Conservation (phyloP, 2,797 vertebrate genomes). For the Sebastolobus alascanus region DNA sequence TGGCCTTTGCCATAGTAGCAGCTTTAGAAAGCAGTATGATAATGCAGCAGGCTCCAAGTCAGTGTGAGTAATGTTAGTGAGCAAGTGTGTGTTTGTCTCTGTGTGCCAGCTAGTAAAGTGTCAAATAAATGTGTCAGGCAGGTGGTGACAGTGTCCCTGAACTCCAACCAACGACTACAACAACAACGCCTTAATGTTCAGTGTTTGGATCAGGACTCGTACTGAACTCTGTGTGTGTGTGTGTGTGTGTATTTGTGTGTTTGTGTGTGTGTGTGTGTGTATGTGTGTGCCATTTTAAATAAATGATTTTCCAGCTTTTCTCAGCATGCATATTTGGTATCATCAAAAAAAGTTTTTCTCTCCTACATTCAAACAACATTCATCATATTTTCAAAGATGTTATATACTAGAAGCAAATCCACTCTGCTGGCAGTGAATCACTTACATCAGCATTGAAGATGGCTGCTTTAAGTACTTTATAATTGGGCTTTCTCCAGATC, state of each 20-base stretch:
- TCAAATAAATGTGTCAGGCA: slow-evolving; percentile 58
- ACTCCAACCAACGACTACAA: slow-evolving; percentile 26
- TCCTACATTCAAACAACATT: background rate
- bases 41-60: background rate
- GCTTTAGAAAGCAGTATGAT: background rate
- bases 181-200: background rate
- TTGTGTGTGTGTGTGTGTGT: no score
- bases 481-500: background rate
- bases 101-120: slow-evolving; percentile 53
- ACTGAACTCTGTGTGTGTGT: background rate
- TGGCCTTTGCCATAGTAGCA: background rate
- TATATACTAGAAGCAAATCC: background rate
- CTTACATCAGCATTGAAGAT: background rate
- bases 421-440: background rate
- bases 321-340: background rate
- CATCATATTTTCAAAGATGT: background rate
- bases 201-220: background rate
- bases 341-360: background rate
- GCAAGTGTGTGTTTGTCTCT: background rate
- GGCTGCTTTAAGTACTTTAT: background rate
- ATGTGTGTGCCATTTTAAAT: background rate
- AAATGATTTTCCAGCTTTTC: background rate
- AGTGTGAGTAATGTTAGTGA: background rate
- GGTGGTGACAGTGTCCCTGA: slow-evolving; percentile 58
- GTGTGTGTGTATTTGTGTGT: no score